These are phyloP conservation scores for Heloderma charlesbogerti DNA, from an alignment of 2,113 vertebrate species.

Conservation along the genomic window DNA sequence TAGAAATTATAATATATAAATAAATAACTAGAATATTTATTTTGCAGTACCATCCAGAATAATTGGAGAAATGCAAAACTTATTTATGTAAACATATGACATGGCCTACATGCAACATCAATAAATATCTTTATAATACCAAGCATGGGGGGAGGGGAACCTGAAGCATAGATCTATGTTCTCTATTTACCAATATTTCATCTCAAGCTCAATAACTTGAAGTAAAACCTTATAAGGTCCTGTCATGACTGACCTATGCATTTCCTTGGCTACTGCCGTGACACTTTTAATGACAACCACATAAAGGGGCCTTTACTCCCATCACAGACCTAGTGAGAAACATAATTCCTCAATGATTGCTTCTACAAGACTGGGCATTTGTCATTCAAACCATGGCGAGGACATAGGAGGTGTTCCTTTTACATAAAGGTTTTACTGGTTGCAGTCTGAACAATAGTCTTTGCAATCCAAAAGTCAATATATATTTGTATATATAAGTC, in stretches of 20 bases:
- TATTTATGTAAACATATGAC: not conserved
- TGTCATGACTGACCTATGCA: not conserved
- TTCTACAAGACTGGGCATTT: not conserved
- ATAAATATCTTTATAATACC: not conserved
- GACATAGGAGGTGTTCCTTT: not conserved
- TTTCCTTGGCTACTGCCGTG: slow-evolving; percentile 14
- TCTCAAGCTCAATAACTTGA: slow-evolving; percentile 30
- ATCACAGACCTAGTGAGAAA: not conserved
- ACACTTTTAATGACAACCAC: not conserved
- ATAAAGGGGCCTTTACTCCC: slow-evolving; percentile 2
- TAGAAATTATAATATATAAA: not conserved
- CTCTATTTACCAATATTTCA: slow-evolving; percentile 33
- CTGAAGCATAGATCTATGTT: not conserved
- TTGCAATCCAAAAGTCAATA: not conserved
- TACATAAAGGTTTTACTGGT: not conserved
- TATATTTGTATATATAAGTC: too few species aligned
- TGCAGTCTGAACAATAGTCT: not conserved
- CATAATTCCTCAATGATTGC: slow-evolving; percentile 19
- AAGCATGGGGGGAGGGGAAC: not conserved
- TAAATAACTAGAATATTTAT: not conserved
- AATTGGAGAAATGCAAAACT: not conserved
- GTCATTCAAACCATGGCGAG: not conserved
- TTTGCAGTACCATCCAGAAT: not conserved
- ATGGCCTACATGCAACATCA: slow-evolving; percentile 9
- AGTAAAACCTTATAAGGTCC: slow-evolving; percentile 24